Evolutionary conservation across 2,113 vertebrate species (phyloP).

Genomic region (Carassius carassius): DNA sequence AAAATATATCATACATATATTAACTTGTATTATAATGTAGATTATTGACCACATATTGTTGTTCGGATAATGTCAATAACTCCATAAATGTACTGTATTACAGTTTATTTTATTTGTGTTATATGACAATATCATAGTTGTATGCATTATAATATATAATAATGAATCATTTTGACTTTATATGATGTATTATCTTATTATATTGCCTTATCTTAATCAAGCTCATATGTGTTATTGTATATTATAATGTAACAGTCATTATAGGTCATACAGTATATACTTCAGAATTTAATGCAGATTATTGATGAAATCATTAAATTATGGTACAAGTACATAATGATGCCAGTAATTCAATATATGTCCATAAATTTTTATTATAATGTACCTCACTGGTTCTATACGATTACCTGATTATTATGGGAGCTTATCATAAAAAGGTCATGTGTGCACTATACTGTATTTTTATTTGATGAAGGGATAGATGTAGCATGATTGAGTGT

Average conservation of each 20-base stretch:
- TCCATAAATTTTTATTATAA: background rate
- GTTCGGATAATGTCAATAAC: no score
- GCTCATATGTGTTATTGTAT: background rate
- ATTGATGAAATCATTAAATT: background rate
- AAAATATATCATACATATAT: no score
- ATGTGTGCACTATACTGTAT: background rate
- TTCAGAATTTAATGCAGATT: no score
- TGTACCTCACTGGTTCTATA: background rate
- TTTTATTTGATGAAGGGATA: background rate
- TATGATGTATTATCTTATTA: no score
- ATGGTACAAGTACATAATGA: background rate
- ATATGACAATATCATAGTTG: background rate
- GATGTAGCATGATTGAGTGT: background rate
- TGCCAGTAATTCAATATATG: background rate
- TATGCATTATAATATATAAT: background rate
- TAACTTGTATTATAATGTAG: no score
- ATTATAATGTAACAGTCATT: background rate
- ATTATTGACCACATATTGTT: no score
- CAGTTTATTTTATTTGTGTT: background rate
- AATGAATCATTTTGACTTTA: background rate
- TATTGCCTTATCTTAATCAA: no score
- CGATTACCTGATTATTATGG: background rate
- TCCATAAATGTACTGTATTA: no score
- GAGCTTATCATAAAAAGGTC: background rate
- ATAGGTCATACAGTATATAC: no score